A percentile compares a stretch with the other conserved stretches of the same genome.
Evolutionary conservation across 37 sponge, comb jelly and placozoan genomes (phyloP).

Genomic region (Axinella damicornis): DNA sequence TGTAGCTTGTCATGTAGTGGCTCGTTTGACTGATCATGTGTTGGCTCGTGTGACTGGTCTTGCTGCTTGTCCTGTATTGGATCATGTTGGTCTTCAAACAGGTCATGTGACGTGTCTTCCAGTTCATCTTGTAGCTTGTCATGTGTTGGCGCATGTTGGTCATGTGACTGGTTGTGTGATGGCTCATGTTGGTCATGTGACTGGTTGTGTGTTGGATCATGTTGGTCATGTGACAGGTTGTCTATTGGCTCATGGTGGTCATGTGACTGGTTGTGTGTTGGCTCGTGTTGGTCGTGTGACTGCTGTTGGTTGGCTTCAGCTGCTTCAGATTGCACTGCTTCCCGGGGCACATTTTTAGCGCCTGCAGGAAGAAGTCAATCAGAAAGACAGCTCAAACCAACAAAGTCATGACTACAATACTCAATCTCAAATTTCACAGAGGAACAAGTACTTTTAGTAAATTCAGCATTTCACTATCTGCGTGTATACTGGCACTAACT

Average conservation of each 20-base stretch:
- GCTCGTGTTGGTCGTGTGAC: background rate
- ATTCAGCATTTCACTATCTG: no score
- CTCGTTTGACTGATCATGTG: background rate
- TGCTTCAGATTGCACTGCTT: background rate
- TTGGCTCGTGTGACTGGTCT: background rate
- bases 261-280: background rate
- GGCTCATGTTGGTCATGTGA: background rate
- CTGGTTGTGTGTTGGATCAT: background rate
- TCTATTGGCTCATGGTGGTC: background rate
- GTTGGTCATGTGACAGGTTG: background rate
- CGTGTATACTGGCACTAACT: no score
- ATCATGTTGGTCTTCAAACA: no score
- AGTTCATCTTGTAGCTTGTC: background rate
- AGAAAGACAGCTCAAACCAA: background rate
- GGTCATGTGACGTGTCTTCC: no score
- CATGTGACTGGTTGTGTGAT: background rate
- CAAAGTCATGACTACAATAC: background rate
- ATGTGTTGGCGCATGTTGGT: background rate
- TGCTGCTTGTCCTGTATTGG: background rate
- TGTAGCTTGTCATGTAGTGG: background rate
- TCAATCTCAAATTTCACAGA: no score
- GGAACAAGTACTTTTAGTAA: no score
- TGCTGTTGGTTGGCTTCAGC: background rate
- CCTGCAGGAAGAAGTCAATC: slow-evolving; percentile 19
- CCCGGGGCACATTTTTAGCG: background rate